Evolutionary conservation across 2,113 vertebrate species (phyloP).

Genomic region (Neogale vison): DNA sequence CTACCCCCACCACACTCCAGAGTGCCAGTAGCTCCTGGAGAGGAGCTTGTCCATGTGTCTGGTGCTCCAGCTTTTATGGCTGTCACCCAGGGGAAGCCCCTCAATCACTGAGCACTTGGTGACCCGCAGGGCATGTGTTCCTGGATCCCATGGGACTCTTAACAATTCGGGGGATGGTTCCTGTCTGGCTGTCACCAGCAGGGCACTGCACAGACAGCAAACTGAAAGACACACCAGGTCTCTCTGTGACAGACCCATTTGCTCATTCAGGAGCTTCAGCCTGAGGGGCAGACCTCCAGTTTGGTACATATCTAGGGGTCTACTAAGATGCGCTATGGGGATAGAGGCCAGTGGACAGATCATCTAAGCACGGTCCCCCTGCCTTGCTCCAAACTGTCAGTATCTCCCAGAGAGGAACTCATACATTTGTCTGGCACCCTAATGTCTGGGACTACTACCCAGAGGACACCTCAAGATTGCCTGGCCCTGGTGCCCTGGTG

Average conservation of each 20-base stretch:
- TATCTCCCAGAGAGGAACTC: neutral
- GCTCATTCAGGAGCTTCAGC: neutral
- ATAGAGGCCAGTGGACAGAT: neutral
- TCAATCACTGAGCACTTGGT: neutral
- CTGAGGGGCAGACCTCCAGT: neutral
- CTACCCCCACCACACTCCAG: neutral
- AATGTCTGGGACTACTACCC: neutral
- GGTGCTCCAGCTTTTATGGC: neutral
- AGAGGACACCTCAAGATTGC: neutral
- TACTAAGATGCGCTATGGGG: neutral
- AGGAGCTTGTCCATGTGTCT: neutral
- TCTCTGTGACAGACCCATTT: neutral
- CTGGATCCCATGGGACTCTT: neutral
- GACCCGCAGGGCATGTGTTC: neutral
- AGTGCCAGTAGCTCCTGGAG: neutral
- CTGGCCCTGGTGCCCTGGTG: neutral
- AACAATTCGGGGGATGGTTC: neutral
- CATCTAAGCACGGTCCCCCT: neutral
- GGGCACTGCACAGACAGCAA: neutral
- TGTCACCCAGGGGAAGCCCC: neutral
- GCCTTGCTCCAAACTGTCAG: neutral
- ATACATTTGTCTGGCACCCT: neutral
- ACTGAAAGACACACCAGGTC: neutral
- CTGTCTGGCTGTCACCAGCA: neutral
- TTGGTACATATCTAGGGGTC: neutral